Evolutionary conservation across 1,140 invertebrate species (phyloP).

Genomic region (Cydia splendana): DNA sequence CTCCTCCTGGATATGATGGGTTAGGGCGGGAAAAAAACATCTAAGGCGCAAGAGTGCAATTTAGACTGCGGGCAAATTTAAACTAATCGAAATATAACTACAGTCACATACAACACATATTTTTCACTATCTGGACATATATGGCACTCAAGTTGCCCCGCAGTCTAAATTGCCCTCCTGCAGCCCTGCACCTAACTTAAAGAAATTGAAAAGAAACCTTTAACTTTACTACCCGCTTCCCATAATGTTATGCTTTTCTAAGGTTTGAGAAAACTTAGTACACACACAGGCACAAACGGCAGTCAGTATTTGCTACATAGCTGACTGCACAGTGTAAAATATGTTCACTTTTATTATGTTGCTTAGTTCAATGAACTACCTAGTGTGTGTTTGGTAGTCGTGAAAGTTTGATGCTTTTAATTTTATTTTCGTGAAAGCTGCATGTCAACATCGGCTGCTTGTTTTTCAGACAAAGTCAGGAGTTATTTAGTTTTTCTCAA

Average conservation of each 20-base stretch:
- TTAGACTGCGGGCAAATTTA: too few relatives aligned
- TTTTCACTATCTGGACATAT: too few relatives aligned
- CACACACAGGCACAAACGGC: conserved; percentile 29
- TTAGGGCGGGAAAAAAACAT: neutral
- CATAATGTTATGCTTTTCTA: neutral
- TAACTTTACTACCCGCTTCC: conserved; percentile 27
- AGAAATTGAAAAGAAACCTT: conserved; percentile 43
- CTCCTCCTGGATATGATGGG: too few relatives aligned
- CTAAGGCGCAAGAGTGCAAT: neutral
- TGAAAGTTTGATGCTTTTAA: too few relatives aligned
- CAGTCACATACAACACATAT: too few relatives aligned
- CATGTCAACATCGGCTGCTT: too few relatives aligned
- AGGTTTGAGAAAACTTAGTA: conserved; percentile 3
- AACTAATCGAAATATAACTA: too few relatives aligned
- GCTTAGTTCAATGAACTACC: neutral
- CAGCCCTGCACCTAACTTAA: conserved; percentile 22
- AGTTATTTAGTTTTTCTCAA: too few relatives aligned
- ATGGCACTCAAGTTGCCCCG: too few relatives aligned
- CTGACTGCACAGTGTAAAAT: neutral
- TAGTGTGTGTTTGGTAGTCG: neutral
- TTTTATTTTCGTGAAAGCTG: too few relatives aligned
- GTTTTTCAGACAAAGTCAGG: too few relatives aligned
- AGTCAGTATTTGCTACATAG: conserved; percentile 10
- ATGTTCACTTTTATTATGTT: neutral
- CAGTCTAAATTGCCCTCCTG: too few relatives aligned